These are phyloP conservation scores for Linnaemya vulpina DNA, from an alignment of 2,888 invertebrate genomes.

Conservation along the genomic window DNA sequence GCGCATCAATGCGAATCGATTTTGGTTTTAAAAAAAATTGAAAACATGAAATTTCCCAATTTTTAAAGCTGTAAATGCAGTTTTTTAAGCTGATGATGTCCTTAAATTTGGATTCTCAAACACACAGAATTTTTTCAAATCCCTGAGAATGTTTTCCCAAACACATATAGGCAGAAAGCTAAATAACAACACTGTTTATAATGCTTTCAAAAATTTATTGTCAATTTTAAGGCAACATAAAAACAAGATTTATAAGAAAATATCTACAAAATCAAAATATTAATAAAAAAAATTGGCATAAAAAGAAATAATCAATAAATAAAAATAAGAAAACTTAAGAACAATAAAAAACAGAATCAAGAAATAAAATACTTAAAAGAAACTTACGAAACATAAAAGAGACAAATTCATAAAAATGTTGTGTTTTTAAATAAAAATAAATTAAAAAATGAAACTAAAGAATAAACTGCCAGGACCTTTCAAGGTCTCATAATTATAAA, in stretches of 20 bases:
- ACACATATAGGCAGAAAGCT: not conserved
- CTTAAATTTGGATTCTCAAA: not conserved
- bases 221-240: constrained; percentile 73
- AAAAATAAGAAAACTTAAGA: constrained; percentile 37
- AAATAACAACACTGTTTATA: constrained; percentile 6
- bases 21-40: not conserved
- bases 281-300: constrained; percentile 6
- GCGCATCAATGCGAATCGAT: no score
- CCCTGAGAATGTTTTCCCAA: no score
- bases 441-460: not conserved
- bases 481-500: no score
- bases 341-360: constrained; percentile 29
- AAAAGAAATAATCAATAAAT: constrained; percentile 21
- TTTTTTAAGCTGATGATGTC: no score
- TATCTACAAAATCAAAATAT: constrained; percentile 38
- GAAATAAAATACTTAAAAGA: not conserved
- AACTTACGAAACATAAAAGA: not conserved
- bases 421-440: not conserved
- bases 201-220: constrained; percentile 78
- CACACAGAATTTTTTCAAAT: no score
- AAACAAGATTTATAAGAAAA: constrained; percentile 16
- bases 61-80: no score
- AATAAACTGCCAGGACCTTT: no score
- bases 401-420: not conserved
- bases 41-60: no score